A percentile compares a stretch with the other conserved stretches of the same genome.
phyloP scores from a whole-genome alignment of 2,888 invertebrate genomes.

The Drosophila conformis region DNA sequence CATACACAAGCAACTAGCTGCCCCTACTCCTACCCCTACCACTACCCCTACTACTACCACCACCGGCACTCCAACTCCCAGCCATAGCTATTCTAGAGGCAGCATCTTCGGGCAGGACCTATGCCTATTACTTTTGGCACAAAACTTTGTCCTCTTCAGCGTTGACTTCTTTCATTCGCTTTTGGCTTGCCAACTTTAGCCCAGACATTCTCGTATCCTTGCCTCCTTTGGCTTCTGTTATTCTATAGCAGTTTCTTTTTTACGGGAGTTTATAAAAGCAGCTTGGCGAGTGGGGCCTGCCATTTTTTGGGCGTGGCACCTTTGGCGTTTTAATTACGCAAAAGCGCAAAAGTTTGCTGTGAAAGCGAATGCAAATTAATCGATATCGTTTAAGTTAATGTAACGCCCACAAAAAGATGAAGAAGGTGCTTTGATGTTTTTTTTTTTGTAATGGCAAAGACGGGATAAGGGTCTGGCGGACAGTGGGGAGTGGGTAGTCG shows the following conservation, averaged over 20 bases:
- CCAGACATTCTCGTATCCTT: constrained; percentile 57
- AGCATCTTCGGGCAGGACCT: constrained; percentile 36
- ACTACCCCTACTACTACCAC: not conserved
- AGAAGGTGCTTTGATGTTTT: constrained; percentile 48
- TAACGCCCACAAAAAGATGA: constrained; percentile 37
- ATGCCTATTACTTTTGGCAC: constrained; percentile 79
- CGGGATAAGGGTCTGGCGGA: not conserved
- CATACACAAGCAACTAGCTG: constrained; percentile 12
- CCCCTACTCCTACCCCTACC: not conserved
- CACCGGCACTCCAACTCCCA: not conserved
- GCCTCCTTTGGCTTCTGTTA: constrained; percentile 6
- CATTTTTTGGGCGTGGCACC: constrained; percentile 71
- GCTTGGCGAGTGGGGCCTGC: not conserved
- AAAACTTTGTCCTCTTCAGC: constrained; percentile 75
- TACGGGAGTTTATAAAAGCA: constrained; percentile 61
- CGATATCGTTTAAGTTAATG: constrained; percentile 74
- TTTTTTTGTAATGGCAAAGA: constrained; percentile 4
- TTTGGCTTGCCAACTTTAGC: constrained; percentile 61
- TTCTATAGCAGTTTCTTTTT: constrained; percentile 33
- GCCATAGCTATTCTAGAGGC: not conserved
- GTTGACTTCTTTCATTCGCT: constrained; percentile 71
- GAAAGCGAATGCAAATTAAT: constrained; percentile 74
- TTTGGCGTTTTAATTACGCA: constrained; percentile 77
- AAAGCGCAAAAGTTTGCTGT: constrained; percentile 60
- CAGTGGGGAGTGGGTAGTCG: not conserved